Evolutionary conservation across 2,113 vertebrate genomes (phyloP), one percentile per base, ranked within the genome.

Genomic region (Nicator chloris): DNA sequence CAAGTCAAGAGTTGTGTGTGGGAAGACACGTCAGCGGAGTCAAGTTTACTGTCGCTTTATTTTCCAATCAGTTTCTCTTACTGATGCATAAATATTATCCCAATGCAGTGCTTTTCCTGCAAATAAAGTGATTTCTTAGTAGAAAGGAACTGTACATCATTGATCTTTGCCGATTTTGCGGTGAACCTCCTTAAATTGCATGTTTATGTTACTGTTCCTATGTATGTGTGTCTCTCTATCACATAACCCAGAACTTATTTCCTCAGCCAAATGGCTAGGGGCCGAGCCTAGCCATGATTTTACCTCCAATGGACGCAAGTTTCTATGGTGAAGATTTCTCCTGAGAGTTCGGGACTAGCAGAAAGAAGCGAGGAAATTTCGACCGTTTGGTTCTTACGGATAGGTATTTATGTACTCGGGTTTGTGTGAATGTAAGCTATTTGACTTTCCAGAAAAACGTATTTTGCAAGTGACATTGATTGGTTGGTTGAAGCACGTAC

Each of bases 371-470:
- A 99, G 99, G 99, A 99, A 99, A 99, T 99, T 98, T 98, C 99
- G 96, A 98, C 99, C 99, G 98, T 99, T 99, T 99, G 99, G 99
- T 99, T 99, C 99, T 99, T 99, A 97, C 99, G 99, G 99, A 99
- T 99, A 99, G 99, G 99, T 99, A 99, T 99, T 99, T 99, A 99
- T 99, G 99, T 99, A 98, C 98, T 99, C 98, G 99, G 99, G 99
- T 99, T 99, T 99, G 99, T 99, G 99, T 99, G 99, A 99, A 99
- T 99, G 99, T 99, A 98, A 99, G 98, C 98, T 99, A 98, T 98
- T 99, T 98, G 97, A 98, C 98, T 98, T 99, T 98, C 95, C 98
- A 99, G 98, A 98, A 97, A 98, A 98, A 97, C 97, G 11, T 96
- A 97, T 97, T 97, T 97, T 97, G 96, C 97, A 97, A 97, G 97